phyloP scores from a whole-genome alignment of 2,888 invertebrate species.

The Plagiodera versicolora region DNA sequence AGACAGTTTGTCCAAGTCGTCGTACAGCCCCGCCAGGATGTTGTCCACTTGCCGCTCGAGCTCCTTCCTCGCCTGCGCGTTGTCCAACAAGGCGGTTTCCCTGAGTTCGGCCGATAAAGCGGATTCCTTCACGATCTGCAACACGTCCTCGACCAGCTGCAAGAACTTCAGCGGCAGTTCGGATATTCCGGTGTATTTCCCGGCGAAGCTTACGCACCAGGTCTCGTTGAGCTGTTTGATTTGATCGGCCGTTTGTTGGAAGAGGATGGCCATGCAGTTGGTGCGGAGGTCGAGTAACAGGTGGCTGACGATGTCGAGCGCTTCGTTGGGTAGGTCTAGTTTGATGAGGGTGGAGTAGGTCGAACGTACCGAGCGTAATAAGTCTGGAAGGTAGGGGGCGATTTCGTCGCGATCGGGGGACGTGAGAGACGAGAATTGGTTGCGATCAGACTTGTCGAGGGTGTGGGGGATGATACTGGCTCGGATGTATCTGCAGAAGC shows the following conservation, averaged over 20 bases:
- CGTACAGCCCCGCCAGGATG: slow-evolving; percentile 64
- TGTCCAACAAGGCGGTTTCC: slow-evolving; percentile 62
- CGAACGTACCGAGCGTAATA: slow-evolving; percentile 70
- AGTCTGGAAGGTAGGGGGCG: slow-evolving; percentile 75
- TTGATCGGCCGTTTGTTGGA: slow-evolving; percentile 81
- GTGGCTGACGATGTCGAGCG: slow-evolving; percentile 79
- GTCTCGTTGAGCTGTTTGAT: slow-evolving; percentile 77
- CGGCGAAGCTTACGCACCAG: slow-evolving; percentile 84
- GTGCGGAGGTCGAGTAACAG: slow-evolving; percentile 85
- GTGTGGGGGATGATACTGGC: slow-evolving; percentile 71
- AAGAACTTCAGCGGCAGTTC: slow-evolving; percentile 70
- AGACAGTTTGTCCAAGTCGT: slow-evolving; percentile 74
- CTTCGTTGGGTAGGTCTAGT: slow-evolving; percentile 86
- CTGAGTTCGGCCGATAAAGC: slow-evolving; percentile 71
- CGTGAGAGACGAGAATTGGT: slow-evolving; percentile 59
- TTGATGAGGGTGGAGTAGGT: slow-evolving; percentile 80
- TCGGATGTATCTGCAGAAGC: slow-evolving; percentile 73
- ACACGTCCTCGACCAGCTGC: slow-evolving; percentile 70
- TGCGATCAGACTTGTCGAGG: slow-evolving; percentile 55
- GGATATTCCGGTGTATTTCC: slow-evolving; percentile 67
- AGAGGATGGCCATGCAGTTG: slow-evolving; percentile 81
- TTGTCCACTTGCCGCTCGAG: slow-evolving; percentile 60
- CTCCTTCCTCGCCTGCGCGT: slow-evolving; percentile 57
- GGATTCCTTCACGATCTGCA: slow-evolving; percentile 70
- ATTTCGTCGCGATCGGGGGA: slow-evolving; percentile 59